Evolutionary conservation across 2,888 invertebrate species (phyloP).

Genomic region (Pemphredon lugubris): DNA sequence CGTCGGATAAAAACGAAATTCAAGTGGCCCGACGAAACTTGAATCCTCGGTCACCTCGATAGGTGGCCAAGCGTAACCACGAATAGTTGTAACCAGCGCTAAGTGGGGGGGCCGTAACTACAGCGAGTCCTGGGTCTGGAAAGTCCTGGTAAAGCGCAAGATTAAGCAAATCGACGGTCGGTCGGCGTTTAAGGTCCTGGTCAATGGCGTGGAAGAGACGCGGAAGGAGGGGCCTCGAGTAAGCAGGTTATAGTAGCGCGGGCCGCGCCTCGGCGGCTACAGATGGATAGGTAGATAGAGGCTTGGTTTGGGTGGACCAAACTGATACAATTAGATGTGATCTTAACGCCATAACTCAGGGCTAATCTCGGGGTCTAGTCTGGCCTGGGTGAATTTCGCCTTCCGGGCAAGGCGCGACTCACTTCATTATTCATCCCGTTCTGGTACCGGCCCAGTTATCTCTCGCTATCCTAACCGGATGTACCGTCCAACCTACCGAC

Average conservation of each 20-base stretch:
- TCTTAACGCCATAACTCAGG: conserved; percentile 80
- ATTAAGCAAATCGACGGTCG: conserved; percentile 75
- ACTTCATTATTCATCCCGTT: conserved; percentile 81
- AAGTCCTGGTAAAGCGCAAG: conserved; percentile 70
- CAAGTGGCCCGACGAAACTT: no score
- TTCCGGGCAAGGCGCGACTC: conserved; percentile 78
- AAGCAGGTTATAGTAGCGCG: conserved; percentile 64
- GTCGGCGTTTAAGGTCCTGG: conserved; percentile 75
- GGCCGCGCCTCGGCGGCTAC: conserved; percentile 58
- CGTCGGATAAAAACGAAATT: no score
- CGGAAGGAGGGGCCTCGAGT: conserved; percentile 69
- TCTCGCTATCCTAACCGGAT: conserved; percentile 67
- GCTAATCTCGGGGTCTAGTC: conserved; percentile 77
- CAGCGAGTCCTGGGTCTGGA: conserved; percentile 58
- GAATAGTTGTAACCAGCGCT: conserved; percentile 56
- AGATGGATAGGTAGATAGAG: conserved; percentile 79
- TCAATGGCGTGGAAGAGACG: conserved; percentile 78
- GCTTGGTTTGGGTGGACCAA: conserved; percentile 70
- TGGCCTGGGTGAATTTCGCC: conserved; percentile 70
- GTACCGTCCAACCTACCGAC: conserved; percentile 65
- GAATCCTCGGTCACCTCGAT: no score
- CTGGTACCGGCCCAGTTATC: conserved; percentile 74
- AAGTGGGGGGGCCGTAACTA: conserved; percentile 61
- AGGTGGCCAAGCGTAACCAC: conserved; percentile 58
- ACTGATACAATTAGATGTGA: conserved; percentile 81